Conservation (phyloP, 2,797 vertebrate genomes). For the Emydoidea blandingii region DNA sequence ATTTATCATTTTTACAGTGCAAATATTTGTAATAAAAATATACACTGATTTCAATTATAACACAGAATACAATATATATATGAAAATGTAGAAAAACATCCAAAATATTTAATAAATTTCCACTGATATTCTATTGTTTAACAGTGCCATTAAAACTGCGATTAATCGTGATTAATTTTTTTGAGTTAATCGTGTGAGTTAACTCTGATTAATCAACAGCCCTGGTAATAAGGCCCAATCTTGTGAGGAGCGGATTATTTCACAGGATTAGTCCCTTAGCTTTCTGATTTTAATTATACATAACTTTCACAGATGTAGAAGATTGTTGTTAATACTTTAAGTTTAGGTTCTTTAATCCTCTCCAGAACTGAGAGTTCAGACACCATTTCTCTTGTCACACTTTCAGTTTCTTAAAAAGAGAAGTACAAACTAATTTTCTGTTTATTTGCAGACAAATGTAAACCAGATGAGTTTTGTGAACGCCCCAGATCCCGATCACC, state of each 20-base stretch:
- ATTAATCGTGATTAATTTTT: too few relatives aligned
- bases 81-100: too few relatives aligned
- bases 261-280: neutral
- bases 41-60: too few relatives aligned
- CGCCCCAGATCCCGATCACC: neutral
- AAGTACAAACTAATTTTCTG: neutral
- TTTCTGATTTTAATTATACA: neutral
- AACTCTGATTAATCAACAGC: too few relatives aligned
- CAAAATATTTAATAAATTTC: neutral
- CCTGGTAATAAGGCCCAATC: neutral
- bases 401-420: neutral
- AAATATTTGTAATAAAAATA: too few relatives aligned
- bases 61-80: too few relatives aligned
- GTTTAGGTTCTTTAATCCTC: neutral
- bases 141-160: neutral
- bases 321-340: neutral
- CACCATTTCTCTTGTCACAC: neutral
- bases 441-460: constrained; percentile 75
- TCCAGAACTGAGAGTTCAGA: neutral
- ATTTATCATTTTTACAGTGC: too few relatives aligned
- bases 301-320: neutral
- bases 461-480: constrained; percentile 61
- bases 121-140: neutral
- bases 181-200: too few relatives aligned
- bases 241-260: neutral